Evolutionary conservation across 2,113 vertebrate species (phyloP).

Genomic region (Dinomys branickii): DNA sequence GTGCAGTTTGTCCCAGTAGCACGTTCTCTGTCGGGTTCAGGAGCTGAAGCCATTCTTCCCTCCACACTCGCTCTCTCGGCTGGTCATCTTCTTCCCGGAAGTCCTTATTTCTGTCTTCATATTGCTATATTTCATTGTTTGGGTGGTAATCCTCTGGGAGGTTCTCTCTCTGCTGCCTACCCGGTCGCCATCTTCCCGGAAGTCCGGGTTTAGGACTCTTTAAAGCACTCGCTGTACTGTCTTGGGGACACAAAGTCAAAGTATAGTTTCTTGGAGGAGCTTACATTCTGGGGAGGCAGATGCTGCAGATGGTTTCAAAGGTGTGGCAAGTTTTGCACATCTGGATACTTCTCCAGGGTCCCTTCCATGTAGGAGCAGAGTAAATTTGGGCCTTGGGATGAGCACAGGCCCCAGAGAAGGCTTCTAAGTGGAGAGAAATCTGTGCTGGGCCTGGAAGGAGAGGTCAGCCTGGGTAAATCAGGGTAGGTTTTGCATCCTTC

Average conservation of each 20-base stretch:
- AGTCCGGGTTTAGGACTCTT: too few species aligned
- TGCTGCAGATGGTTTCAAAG: not conserved
- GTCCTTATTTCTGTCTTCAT: too few species aligned
- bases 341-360: not conserved
- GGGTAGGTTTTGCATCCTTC: not conserved
- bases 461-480: not conserved
- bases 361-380: rapidly evolving
- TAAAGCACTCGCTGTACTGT: not conserved
- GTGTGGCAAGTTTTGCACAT: rapidly evolving
- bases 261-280: not conserved
- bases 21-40: too few species aligned
- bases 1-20: too few species aligned
- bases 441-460: not conserved
- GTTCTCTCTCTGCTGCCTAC: too few species aligned
- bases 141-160: too few species aligned
- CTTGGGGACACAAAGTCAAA: not conserved
- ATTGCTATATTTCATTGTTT: too few species aligned
- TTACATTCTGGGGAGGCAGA: not conserved
- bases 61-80: too few species aligned
- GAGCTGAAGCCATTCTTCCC: too few species aligned
- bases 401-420: not conserved
- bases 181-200: too few species aligned
- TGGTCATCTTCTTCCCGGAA: too few species aligned
- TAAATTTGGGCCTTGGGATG: not conserved
- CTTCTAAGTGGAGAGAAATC: not conserved